These are phyloP conservation scores for Drosophila putrida DNA, from an alignment of 2,888 invertebrate genomes.

Conservation along the genomic window DNA sequence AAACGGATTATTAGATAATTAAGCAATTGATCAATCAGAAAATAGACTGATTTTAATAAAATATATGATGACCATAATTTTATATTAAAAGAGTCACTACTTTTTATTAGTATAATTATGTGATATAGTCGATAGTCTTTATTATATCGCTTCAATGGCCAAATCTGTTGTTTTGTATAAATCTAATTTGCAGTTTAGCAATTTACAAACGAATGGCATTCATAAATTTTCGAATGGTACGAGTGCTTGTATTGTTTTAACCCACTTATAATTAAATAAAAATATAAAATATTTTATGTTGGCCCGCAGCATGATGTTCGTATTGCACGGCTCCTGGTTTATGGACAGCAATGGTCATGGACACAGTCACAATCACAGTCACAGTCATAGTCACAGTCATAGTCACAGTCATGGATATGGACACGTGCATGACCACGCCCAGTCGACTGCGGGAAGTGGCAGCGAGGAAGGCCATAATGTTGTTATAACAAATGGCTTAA, in stretches of 20 bases:
- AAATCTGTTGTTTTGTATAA: not conserved
- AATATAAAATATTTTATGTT: conserved; percentile 35
- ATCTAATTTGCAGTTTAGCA: conserved; percentile 2
- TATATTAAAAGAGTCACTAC: too few species aligned
- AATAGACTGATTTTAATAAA: too few species aligned
- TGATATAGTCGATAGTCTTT: not conserved
- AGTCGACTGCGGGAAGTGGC: conserved; percentile 1
- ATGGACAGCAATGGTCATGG: conserved; percentile 73
- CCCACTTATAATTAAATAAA: conserved; percentile 46
- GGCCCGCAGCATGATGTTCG: conserved; percentile 89
- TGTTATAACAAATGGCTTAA: conserved; percentile 60
- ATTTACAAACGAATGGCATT: not conserved
- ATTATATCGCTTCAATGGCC: not conserved
- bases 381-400: conserved; percentile 30
- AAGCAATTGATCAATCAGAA: too few species aligned
- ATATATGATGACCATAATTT: too few species aligned
- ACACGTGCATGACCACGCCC: conserved; percentile 19
- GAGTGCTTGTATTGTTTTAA: conserved; percentile 7
- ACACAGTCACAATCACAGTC: conserved; percentile 57
- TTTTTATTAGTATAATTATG: not conserved
- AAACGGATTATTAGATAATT: too few species aligned
- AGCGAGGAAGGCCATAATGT: conserved; percentile 49
- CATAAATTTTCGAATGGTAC: not conserved
- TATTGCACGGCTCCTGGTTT: conserved; percentile 90
- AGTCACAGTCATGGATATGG: conserved; percentile 28